A percentile compares a stretch with the other conserved stretches of the same genome.
phyloP scores from a whole-genome alignment of 1,140 invertebrate species.

The Drosophila navojoa region DNA sequence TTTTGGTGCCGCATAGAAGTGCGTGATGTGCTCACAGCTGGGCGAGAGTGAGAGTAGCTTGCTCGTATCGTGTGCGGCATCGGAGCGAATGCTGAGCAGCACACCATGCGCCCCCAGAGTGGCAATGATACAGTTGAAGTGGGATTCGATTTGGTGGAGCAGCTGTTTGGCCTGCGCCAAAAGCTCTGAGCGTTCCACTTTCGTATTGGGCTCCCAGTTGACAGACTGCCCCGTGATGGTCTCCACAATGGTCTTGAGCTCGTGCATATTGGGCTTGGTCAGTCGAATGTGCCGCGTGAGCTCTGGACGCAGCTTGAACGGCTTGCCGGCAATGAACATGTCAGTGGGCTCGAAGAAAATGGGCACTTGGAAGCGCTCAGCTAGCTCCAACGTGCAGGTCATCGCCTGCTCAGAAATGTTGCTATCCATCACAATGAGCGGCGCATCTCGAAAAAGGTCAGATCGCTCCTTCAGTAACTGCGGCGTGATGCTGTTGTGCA shows the following conservation, averaged over 20 bases:
- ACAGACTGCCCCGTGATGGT: slow-evolving; percentile 44
- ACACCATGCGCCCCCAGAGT: slow-evolving; percentile 86
- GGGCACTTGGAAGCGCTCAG: slow-evolving; percentile 87
- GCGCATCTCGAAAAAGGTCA: slow-evolving; percentile 85
- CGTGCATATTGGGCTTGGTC: slow-evolving; percentile 89
- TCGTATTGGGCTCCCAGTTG: slow-evolving; percentile 9
- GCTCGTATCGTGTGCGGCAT: slow-evolving; percentile 56
- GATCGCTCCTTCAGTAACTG: slow-evolving; percentile 85
- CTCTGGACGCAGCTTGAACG: slow-evolving; percentile 82
- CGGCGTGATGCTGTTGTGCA: slow-evolving; percentile 89
- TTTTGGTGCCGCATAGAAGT: slow-evolving; percentile 84
- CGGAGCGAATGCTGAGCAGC: slow-evolving; percentile 78
- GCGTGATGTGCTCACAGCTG: slow-evolving; percentile 26
- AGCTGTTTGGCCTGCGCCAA: slow-evolving; percentile 48
- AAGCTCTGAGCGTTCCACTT: slow-evolving; percentile 32
- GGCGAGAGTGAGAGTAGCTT: slow-evolving; percentile 35
- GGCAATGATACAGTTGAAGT: slow-evolving; percentile 85
- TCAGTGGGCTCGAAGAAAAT: slow-evolving; percentile 90
- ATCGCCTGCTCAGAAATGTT: slow-evolving; percentile 90
- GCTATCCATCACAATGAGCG: slow-evolving; percentile 92
- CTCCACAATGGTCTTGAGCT: slow-evolving; percentile 86
- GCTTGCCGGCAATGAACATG: slow-evolving; percentile 85
- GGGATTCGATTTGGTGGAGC: slow-evolving; percentile 61
- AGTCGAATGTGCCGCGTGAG: slow-evolving; percentile 85
- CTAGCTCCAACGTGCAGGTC: slow-evolving; percentile 87